phyloP scores from a whole-genome alignment of 2,888 invertebrate genomes.

The Tinea trinotella region DNA sequence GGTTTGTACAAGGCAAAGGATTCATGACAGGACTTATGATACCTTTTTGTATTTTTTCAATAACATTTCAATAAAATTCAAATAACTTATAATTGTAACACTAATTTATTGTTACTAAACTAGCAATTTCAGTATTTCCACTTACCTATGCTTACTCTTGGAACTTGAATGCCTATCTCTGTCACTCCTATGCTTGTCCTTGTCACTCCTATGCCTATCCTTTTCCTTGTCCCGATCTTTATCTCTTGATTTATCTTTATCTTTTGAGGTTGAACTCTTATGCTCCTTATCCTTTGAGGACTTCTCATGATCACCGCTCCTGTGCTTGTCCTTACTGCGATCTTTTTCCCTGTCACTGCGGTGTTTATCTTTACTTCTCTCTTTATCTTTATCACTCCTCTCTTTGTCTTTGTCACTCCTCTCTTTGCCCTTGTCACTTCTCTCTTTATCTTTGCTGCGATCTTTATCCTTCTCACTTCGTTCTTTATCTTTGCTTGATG shows the following conservation, averaged over 20 bases:
- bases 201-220: conserved; percentile 53
- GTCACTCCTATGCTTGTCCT: conserved; percentile 61
- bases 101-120: too few species aligned
- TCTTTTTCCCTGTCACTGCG: conserved; percentile 46
- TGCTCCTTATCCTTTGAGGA: conserved; percentile 53
- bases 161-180: conserved; percentile 53
- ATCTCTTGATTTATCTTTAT: conserved; percentile 55
- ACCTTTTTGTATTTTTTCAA: too few species aligned
- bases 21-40: too few species aligned
- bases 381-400: conserved; percentile 42
- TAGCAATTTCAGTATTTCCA: too few species aligned
- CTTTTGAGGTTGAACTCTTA: conserved; percentile 44
- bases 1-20: not conserved
- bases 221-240: conserved; percentile 51
- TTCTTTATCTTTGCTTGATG: conserved; percentile 44
- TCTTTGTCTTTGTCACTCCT: conserved; percentile 40
- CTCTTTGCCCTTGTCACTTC: conserved; percentile 31
- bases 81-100: too few species aligned
- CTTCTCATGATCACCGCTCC: conserved; percentile 39
- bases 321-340: conserved; percentile 29
- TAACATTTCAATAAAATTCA: too few species aligned
- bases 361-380: conserved; percentile 32
- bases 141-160: conserved; percentile 75
- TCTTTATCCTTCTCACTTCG: conserved; percentile 30
- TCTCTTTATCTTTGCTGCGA: conserved; percentile 28